These are phyloP conservation scores for Sphaerophoria taeniata DNA, from an alignment of 2,888 invertebrate genomes.

Conservation along the genomic window DNA sequence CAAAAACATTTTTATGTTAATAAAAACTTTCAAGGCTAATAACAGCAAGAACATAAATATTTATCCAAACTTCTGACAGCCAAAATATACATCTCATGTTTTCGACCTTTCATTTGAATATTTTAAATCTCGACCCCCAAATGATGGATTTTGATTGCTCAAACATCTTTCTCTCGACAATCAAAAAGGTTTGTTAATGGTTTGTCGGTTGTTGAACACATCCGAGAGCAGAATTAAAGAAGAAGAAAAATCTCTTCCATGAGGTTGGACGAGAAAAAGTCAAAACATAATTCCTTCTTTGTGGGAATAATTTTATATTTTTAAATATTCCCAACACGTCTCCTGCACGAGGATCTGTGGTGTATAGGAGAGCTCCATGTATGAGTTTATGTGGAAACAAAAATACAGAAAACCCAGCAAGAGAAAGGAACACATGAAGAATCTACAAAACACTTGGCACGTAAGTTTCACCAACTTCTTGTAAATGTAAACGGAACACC, in stretches of 20 bases:
- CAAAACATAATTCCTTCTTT: constrained; percentile 37
- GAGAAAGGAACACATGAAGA: constrained; percentile 21
- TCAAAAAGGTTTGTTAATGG: background rate
- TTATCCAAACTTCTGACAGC: no score
- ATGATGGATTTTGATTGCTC: constrained; percentile 35
- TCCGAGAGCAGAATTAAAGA: background rate
- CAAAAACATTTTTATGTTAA: no score
- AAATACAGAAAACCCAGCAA: background rate
- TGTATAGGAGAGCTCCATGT: constrained; percentile 4
- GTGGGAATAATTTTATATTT: constrained; percentile 36
- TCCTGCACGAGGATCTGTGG: background rate
- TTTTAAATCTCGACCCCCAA: constrained; percentile 32
- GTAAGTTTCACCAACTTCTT: constrained; percentile 44
- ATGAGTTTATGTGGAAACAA: constrained; percentile 1
- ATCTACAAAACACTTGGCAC: constrained; percentile 37
- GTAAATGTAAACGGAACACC: background rate
- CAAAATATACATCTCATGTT: background rate
- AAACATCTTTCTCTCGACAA: background rate
- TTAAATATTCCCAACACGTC: constrained; percentile 35
- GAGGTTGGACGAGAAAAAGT: constrained; percentile 27
- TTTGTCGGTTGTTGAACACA: background rate
- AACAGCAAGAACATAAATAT: no score
- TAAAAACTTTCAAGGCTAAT: no score
- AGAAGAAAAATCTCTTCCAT: constrained; percentile 23
- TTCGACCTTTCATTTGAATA: constrained; percentile 21